Conservation (phyloP, 2,113 vertebrate genomes). For the Epinephelus fuscoguttatus region DNA sequence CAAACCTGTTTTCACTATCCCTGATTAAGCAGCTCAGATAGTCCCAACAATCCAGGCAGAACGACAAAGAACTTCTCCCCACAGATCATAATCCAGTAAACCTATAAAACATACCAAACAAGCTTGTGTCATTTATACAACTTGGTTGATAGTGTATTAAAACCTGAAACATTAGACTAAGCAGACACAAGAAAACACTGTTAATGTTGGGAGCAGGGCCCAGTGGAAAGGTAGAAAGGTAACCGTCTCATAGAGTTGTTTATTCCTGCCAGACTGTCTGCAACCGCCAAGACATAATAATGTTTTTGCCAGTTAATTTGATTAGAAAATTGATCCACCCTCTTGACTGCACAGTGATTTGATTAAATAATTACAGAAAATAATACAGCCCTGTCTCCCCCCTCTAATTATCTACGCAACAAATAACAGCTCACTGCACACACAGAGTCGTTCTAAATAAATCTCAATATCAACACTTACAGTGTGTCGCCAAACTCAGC, state of each 20-base stretch:
- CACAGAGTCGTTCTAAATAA: conserved; percentile 6
- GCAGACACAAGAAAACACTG: too few relatives aligned
- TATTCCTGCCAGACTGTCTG: neutral
- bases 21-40: too few relatives aligned
- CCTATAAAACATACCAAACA: too few relatives aligned
- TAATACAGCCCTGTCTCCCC: neutral
- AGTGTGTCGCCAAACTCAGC: conserved; percentile 13
- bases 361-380: conserved; percentile 41
- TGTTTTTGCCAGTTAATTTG: neutral
- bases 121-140: too few relatives aligned
- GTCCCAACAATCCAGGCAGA: too few relatives aligned
- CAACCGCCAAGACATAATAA: neutral
- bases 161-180: too few relatives aligned
- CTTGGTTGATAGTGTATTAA: too few relatives aligned
- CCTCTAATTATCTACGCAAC: conserved; percentile 8
- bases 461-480: conserved; percentile 8
- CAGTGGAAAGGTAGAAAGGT: too few relatives aligned
- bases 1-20: too few relatives aligned
- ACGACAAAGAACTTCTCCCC: too few relatives aligned
- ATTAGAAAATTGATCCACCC: neutral
- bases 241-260: neutral
- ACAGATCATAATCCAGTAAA: too few relatives aligned
- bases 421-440: conserved; percentile 23
- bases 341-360: conserved; percentile 5
- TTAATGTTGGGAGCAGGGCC: too few relatives aligned